Conservation (phyloP, 2,113 vertebrate genomes). For the Pelecanoides urinatrix region DNA sequence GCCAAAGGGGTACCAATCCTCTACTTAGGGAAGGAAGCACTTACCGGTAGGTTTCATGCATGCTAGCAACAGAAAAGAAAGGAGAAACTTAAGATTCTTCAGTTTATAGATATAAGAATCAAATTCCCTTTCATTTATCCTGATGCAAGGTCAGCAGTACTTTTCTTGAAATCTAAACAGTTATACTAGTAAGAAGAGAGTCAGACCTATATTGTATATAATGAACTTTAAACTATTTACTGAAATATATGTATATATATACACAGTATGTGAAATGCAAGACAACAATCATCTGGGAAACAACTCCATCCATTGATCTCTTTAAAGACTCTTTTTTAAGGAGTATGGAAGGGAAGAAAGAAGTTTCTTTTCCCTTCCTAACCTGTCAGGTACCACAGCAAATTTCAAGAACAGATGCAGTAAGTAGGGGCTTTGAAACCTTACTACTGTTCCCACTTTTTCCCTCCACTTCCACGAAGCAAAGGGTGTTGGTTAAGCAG, state of each 20-base stretch:
- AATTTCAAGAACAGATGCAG: neutral
- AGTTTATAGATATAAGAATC: neutral
- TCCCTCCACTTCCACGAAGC: neutral
- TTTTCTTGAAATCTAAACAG: neutral
- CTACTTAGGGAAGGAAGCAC: neutral
- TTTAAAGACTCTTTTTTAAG: neutral
- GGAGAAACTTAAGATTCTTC: neutral
- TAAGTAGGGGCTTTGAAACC: neutral
- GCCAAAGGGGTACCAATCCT: neutral
- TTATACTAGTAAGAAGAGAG: neutral
- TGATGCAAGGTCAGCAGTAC: neutral
- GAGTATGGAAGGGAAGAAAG: neutral
- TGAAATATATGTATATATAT: neutral
- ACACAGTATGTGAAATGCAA: neutral
- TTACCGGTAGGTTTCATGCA: neutral
- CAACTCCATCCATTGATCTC: neutral
- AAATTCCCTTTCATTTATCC: neutral
- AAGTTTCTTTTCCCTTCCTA: neutral
- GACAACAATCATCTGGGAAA: neutral
- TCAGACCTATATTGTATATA: neutral
- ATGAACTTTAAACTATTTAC: neutral
- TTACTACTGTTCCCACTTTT: neutral
- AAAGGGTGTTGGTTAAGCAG: neutral
- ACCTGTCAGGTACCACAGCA: neutral
- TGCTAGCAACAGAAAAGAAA: neutral